Percentiles rank a stretch among this genome's conserved stretches.
Evolutionary conservation across 2,113 vertebrate species (phyloP).

Genomic region (Globicephala melas): DNA sequence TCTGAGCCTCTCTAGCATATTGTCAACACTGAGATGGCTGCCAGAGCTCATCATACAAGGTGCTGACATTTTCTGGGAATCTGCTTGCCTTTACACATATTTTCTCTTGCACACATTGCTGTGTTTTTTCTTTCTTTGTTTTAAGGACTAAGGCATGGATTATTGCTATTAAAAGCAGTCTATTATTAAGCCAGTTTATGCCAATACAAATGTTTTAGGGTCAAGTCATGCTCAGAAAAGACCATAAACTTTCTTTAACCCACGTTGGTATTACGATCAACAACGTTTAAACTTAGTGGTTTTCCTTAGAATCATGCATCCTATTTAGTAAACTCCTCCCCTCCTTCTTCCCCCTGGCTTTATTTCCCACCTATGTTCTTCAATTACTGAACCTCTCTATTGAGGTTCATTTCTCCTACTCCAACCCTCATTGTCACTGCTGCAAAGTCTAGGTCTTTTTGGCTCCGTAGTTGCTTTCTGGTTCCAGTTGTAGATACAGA

Average conservation of each 20-base stretch:
- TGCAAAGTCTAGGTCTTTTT: not conserved
- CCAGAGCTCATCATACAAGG: slow-evolving; percentile 67
- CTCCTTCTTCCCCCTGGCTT: fast-evolving
- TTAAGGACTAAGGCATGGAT: slow-evolving; percentile 27
- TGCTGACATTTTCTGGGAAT: slow-evolving; percentile 77
- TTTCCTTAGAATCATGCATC: not conserved
- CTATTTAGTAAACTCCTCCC: not conserved
- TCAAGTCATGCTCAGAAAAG: not conserved
- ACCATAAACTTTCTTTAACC: not conserved
- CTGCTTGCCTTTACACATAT: slow-evolving; percentile 54
- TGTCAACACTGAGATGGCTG: slow-evolving; percentile 66
- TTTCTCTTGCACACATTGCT: slow-evolving; percentile 53
- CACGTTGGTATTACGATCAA: not conserved
- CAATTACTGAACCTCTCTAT: not conserved
- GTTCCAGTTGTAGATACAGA: not conserved
- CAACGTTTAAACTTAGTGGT: not conserved
- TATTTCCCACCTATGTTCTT: not conserved
- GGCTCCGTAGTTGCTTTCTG: not conserved
- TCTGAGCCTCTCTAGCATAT: slow-evolving; percentile 62
- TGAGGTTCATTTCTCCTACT: not conserved
- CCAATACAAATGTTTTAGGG: not conserved
- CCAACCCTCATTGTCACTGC: not conserved
- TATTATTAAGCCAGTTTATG: slow-evolving; percentile 44
- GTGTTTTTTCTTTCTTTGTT: slow-evolving; percentile 31
- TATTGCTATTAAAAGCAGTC: slow-evolving; percentile 49